Evolutionary conservation across 2,888 invertebrate species (phyloP).

Genomic region (Dyspetes luteomarginatus): DNA sequence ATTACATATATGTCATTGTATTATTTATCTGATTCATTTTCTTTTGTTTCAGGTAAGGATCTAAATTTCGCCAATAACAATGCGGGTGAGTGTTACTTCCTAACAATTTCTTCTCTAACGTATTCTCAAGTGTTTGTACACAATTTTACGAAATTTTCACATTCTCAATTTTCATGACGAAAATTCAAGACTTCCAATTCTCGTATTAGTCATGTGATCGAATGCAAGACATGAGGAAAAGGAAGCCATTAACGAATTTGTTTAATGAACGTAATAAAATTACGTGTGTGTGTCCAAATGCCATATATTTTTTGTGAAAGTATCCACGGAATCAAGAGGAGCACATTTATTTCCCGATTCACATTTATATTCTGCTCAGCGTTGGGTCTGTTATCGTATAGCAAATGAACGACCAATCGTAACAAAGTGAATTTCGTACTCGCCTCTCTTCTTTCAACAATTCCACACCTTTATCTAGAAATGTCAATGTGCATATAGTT

Average conservation of each 20-base stretch:
- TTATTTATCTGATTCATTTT: too few relatives aligned
- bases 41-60: slow-evolving; percentile 82
- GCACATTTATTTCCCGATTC: too few relatives aligned
- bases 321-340: too few relatives aligned
- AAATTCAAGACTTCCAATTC: not conserved
- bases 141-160: not conserved
- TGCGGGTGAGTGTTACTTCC: slow-evolving; percentile 81
- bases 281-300: too few relatives aligned
- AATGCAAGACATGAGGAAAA: too few relatives aligned
- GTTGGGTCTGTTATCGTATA: not conserved
- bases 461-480: not conserved
- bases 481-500: not conserved
- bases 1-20: too few relatives aligned
- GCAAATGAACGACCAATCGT: not conserved
- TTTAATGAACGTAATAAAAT: too few relatives aligned
- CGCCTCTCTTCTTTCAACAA: not conserved
- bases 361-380: not conserved
- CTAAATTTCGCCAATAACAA: slow-evolving; percentile 82
- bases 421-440: not conserved
- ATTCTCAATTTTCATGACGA: slow-evolving; percentile 26
- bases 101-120: slow-evolving; percentile 70
- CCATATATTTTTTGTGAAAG: too few relatives aligned
- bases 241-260: too few relatives aligned
- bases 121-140: not conserved
- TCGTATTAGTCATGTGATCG: not conserved